Conservation (phyloP, 1,140 invertebrate species). For the Zaprionus inermis region DNA sequence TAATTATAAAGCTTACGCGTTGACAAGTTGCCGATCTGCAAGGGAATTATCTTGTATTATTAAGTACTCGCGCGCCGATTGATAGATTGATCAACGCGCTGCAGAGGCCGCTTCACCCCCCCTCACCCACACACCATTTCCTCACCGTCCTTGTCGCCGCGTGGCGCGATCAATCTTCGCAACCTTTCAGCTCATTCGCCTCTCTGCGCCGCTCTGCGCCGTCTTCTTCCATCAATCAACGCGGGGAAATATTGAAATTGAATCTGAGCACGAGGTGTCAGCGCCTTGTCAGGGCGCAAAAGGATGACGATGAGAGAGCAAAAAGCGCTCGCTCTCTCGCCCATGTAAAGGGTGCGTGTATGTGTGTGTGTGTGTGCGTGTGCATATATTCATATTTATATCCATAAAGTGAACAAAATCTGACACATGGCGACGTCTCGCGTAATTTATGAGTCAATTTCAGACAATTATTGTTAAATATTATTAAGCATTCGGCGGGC, state of each 20-base stretch:
- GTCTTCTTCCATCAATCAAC: conserved; percentile 58
- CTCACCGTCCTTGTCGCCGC: conserved; percentile 2
- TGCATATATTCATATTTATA: conserved; percentile 32
- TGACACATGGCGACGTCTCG: conserved; percentile 62
- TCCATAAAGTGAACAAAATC: conserved; percentile 63
- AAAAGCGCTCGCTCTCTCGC: conserved; percentile 29
- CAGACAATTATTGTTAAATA: conserved; percentile 84
- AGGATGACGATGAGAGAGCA: conserved; percentile 25
- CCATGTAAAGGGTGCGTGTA: conserved; percentile 14
- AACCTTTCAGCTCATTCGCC: conserved; percentile 35
- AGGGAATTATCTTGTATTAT: conserved; percentile 22
- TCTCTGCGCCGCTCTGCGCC: conserved; percentile 20
- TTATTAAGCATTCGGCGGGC: conserved; percentile 81
- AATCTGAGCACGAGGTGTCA: conserved; percentile 67
- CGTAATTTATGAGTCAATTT: conserved; percentile 83
- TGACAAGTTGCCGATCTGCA: conserved; percentile 21
- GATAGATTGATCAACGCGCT: conserved; percentile 34
- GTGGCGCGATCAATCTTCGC: conserved; percentile 61
- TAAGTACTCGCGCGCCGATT: conserved; percentile 20
- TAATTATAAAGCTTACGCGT: background rate
- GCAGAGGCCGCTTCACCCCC: background rate
- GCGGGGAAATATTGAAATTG: conserved; percentile 62
- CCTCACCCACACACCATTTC: background rate
- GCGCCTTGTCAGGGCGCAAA: conserved; percentile 56
- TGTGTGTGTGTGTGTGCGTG: conserved; percentile 16